Base-by-base conservation (phyloP, 1,140 invertebrate species). In the Drosophila leontia region DNA sequence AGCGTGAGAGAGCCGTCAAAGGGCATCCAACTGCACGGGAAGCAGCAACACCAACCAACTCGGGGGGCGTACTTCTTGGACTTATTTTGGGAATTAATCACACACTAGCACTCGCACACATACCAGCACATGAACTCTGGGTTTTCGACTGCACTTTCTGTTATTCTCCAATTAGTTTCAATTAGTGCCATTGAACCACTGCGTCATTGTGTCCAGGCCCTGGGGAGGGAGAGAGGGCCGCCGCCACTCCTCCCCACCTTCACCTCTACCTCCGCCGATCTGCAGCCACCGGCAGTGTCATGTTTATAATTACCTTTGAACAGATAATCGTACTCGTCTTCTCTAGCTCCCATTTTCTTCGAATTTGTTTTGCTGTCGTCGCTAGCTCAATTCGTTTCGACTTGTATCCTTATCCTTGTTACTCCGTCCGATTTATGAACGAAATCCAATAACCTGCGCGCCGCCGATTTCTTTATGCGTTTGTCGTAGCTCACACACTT, bases 281-380 rank as follows among this genome's bases (percentile, higher is more conserved):
- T 35, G 15, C 39, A 32, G 15, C 61, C 55, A 62, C 42, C 62
- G 48, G 34, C 60, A 72, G 59, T 59, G 53, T 70, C 69, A 82
- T 86, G 70, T 85, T 85, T 58, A 70, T 86, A 86, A 87, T 93
- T 95, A 99, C 99, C 99, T 98, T 99, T 99, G 95, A 99, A 99
- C 94, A 99, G 96, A 96, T 99, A 99, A 95, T 99, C 99, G 94
- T 99, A 99, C 95, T 99, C 99, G 94, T 99, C 98, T 95, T 99
- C 98, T 95, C 98, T 97, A 94, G 97, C 97, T 94, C 97, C 97
- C 97, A 98, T 98, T 94, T 95, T 95, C 35, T 41, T 42, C 39
- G 29, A 35, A 34, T 75, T 75, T 75, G 70, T 72, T 72, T 72
- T 72, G 39, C 68, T 72, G 48, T 53, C 75, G 48, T 42, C 80